phyloP scores from a whole-genome alignment of 2,113 vertebrate genomes.

The Piaya cayana region DNA sequence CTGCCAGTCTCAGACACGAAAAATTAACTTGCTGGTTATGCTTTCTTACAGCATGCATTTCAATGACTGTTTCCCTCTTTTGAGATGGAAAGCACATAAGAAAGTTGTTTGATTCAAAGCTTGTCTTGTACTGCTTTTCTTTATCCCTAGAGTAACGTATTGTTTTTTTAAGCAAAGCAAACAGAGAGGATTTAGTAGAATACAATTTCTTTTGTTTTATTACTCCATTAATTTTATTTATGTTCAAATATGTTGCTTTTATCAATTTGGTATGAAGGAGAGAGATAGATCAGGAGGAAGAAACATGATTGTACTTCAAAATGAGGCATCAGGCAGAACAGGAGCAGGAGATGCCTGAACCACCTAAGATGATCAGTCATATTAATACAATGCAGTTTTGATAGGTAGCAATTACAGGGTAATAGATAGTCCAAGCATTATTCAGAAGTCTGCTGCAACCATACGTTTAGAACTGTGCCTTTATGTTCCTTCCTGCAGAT shows the following conservation, averaged over 20 bases:
- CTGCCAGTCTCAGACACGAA: background rate
- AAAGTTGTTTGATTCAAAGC: background rate
- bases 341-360: background rate
- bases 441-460: background rate
- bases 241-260: slow-evolving; percentile 44
- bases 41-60: background rate
- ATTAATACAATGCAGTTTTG: background rate
- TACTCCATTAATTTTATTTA: slow-evolving; percentile 64
- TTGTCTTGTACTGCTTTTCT: background rate
- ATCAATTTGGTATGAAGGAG: slow-evolving; percentile 1
- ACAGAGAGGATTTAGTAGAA: slow-evolving; percentile 41
- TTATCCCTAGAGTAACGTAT: background rate
- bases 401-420: slow-evolving; percentile 27
- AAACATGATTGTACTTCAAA: background rate
- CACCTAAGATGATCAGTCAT: background rate
- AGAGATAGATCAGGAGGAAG: background rate
- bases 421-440: background rate
- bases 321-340: background rate
- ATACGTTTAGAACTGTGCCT: background rate
- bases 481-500: background rate
- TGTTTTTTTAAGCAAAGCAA: slow-evolving; percentile 46
- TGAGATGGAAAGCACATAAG: background rate
- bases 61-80: background rate
- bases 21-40: background rate
- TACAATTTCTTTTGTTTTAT: slow-evolving; percentile 52